Percentiles rank a stretch among this genome's conserved stretches.
Evolutionary conservation across 2,113 vertebrate genomes (phyloP).

Genomic region (Dicentrarchus labrax): DNA sequence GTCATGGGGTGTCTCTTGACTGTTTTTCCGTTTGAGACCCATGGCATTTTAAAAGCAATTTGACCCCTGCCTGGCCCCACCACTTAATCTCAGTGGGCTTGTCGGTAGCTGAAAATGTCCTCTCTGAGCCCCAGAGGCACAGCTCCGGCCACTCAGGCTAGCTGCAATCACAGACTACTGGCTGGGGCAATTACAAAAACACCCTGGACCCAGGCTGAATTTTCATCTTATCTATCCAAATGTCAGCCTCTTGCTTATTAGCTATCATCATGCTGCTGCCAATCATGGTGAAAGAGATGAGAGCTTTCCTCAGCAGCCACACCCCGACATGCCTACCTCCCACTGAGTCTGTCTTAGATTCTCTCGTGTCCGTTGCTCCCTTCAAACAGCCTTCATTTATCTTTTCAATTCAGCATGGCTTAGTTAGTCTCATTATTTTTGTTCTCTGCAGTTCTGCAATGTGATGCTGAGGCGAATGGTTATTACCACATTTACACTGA

Average conservation of each 20-base stretch:
- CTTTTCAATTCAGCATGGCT: slow-evolving; percentile 27
- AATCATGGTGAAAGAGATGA: slow-evolving; percentile 72
- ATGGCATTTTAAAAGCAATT: slow-evolving; percentile 84
- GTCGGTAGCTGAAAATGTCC: slow-evolving; percentile 78
- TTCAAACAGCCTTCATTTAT: slow-evolving; percentile 22
- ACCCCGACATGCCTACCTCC: slow-evolving; percentile 33
- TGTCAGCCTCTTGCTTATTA: slow-evolving; percentile 84
- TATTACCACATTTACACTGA: neutral
- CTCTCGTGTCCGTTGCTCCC: slow-evolving; percentile 10
- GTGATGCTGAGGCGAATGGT: slow-evolving; percentile 22
- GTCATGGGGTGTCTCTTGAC: slow-evolving; percentile 63
- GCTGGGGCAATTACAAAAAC: slow-evolving; percentile 81
- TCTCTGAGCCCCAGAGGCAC: slow-evolving; percentile 70
- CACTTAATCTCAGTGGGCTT: slow-evolving; percentile 80
- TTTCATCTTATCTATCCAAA: slow-evolving; percentile 84
- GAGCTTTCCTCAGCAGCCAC: slow-evolving; percentile 47
- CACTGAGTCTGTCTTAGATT: slow-evolving; percentile 36
- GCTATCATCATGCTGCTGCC: slow-evolving; percentile 76
- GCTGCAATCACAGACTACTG: slow-evolving; percentile 75
- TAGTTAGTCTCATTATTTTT: slow-evolving; percentile 40
- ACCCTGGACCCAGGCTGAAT: slow-evolving; percentile 73
- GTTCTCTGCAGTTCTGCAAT: neutral
- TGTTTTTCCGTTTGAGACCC: slow-evolving; percentile 78
- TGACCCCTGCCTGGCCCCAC: slow-evolving; percentile 70
- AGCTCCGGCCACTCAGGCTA: slow-evolving; percentile 55